phyloP scores from a whole-genome alignment of 2,888 invertebrate genomes.

The Abscondita cerata region DNA sequence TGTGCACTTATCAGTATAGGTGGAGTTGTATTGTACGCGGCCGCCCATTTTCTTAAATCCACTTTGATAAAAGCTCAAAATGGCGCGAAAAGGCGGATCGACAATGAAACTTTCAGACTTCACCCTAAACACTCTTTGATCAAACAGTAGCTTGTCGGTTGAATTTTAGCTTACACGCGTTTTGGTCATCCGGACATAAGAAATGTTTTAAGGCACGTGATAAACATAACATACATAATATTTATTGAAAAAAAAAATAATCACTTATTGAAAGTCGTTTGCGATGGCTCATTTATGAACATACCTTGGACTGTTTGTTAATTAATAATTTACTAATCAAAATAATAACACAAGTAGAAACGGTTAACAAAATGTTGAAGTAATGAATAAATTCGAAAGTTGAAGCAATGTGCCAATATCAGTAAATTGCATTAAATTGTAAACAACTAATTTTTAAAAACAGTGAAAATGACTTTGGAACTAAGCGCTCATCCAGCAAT shows the following conservation, averaged over 20 bases:
- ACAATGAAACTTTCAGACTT: constrained; percentile 39
- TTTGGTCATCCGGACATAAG: constrained; percentile 26
- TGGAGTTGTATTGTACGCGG: constrained; percentile 21
- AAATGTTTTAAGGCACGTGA: constrained; percentile 26
- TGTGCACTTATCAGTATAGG: constrained; percentile 31
- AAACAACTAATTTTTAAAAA: too few species aligned
- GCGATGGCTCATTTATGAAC: too few species aligned
- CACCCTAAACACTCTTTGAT: constrained; percentile 49
- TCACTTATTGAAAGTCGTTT: too few species aligned
- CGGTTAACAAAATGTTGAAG: too few species aligned
- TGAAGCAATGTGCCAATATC: too few species aligned
- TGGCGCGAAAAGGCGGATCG: constrained; percentile 33
- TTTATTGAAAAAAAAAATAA: too few species aligned
- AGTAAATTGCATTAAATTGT: too few species aligned
- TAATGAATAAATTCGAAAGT: too few species aligned
- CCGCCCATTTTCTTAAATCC: constrained; percentile 26
- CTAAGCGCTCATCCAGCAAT: constrained; percentile 67
- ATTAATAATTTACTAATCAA: too few species aligned
- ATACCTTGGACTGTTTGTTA: too few species aligned
- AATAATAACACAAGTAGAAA: too few species aligned
- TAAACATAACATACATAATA: constrained; percentile 1
- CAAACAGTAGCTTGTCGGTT: constrained; percentile 54
- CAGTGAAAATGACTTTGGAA: constrained; percentile 62
- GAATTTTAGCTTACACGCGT: constrained; percentile 51
- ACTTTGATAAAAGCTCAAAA: constrained; percentile 30